Evolutionary conservation across 1,140 invertebrate species (phyloP).

Genomic region (Cyphomyrmex costatus): DNA sequence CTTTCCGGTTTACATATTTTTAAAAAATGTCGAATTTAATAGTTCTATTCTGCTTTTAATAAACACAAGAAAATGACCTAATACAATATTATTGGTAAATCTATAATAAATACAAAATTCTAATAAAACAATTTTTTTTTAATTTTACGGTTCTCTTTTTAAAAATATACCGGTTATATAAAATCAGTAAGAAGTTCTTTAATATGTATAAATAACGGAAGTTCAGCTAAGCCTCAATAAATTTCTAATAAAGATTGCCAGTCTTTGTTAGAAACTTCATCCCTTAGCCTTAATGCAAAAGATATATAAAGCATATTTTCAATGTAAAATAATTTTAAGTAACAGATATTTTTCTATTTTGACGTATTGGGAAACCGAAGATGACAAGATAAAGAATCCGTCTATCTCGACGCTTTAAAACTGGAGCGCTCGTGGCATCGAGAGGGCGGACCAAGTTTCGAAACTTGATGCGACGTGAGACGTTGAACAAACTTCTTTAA

Average conservation of each 20-base stretch:
- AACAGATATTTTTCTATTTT: background rate
- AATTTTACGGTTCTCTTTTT: background rate
- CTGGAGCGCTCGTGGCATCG: slow-evolving; percentile 6
- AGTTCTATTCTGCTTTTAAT: background rate
- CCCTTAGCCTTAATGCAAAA: background rate
- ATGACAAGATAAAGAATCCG: slow-evolving; percentile 27
- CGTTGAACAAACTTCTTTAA: slow-evolving; percentile 44
- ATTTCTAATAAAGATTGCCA: background rate
- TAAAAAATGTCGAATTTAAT: background rate
- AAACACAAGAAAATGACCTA: background rate
- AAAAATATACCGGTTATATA: background rate
- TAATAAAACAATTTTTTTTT: background rate
- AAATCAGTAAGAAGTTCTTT: background rate
- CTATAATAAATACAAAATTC: background rate
- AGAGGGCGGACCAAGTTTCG: background rate
- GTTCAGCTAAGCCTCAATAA: background rate
- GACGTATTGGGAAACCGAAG: background rate
- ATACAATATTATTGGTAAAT: background rate
- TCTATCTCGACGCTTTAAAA: slow-evolving; percentile 9
- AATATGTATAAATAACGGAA: background rate
- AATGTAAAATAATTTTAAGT: background rate
- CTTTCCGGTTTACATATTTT: slow-evolving; percentile 4
- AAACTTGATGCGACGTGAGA: slow-evolving; percentile 41
- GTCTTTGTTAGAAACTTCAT: background rate
- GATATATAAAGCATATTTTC: background rate